Base-by-base conservation (phyloP, 2,888 invertebrate genomes). In the Epiblema foenella region DNA sequence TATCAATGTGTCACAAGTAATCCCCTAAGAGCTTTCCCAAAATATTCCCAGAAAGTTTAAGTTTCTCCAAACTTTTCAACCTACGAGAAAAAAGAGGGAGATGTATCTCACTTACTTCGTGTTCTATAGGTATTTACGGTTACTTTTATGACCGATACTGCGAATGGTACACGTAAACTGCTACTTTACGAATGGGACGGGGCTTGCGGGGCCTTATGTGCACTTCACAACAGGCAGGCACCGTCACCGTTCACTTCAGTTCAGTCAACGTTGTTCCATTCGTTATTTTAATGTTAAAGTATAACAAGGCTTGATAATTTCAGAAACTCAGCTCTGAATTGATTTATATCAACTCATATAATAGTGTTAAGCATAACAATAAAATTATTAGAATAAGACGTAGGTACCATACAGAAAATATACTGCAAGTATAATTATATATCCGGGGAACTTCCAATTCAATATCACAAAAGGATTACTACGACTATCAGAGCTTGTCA, bases 381-480 rank as follows among this genome's bases (percentile, higher is more conserved):
- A n/a, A n/a, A n/a, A n/a, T n/a, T n/a, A n/a, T n/a, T n/a, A n/a
- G n/a, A n/a, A n/a, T n/a, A n/a, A n/a, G n/a, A n/a, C n/a, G n/a
- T n/a, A n/a, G n/a, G n/a, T 52, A 12, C 12, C 52, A 18, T 52
- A 12, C 52, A 11, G 11, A 20, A 11, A 20, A 52, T 5, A 18
- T 52, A 52, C 20, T 0, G 24, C 33, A 33, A 33, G 4, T 51
- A 54, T 46, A 10, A 8, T 9, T n/a, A 29, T 1, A 9, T 56
- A 15, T 56, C 56, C 20, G 29, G 8, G 0, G 24, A 56, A 24
- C 29, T 56, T 29, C 29, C 24, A 56, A 15, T 56, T 56, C 20
- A 29, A 56, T 24, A 56, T 56, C 24, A 56, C 56, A 56, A 29
- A 56, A 56, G 56, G 56, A 24, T 56, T 8, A 56, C 56, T 29